Evolutionary conservation across 2,797 vertebrate species (phyloP), one percentile per base, ranked within the genome.

Genomic region (Sciurus vulgaris): DNA sequence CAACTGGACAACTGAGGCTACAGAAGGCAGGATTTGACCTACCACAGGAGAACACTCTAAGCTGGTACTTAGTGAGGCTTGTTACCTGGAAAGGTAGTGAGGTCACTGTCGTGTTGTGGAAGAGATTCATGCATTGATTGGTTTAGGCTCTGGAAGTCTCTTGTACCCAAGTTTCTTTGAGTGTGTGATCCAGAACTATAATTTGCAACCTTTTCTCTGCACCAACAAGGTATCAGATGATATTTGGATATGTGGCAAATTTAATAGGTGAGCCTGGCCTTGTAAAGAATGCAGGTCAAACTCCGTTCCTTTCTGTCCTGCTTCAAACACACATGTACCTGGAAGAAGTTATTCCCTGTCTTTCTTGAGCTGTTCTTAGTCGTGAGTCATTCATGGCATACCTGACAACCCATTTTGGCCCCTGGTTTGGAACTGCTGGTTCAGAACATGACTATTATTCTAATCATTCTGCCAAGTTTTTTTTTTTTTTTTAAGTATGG

Each of bases 301-400:
- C 28, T 28, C 26, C 4, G 30, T 28, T 38, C 86, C 73, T 94
- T 86, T 85, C 41, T 91, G 41, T 89, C n/a, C 70, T 89, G 51
- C 89, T 82, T 77, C 28, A 73, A 74, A 73, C 18, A 33, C 24
- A 8, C 1, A 28, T 17, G 65, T 13, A 47, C 28, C 24, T 41
- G n/a, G 26, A 49, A 74, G 33, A 63, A 59, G 38, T 83, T 69
- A 59, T 61, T 74, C 44, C 9, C 41, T 92, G 35, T 41, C 41
- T 91, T 88, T 93, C 72, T 86, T 47, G 91, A 79, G 30, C 54
- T 94, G 1, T 61, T 86, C 41, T 78, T 76, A 70, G 78, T 89
- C 15, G 49, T 18, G 51, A 76, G 67, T 88, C 86, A 49, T 67
- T 89, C 24, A 49, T 17, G 28, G 10, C 35, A n/a, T 72, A 51